phyloP scores from a whole-genome alignment of 2,797 vertebrate species.

The Hydrocynus forskahlii region DNA sequence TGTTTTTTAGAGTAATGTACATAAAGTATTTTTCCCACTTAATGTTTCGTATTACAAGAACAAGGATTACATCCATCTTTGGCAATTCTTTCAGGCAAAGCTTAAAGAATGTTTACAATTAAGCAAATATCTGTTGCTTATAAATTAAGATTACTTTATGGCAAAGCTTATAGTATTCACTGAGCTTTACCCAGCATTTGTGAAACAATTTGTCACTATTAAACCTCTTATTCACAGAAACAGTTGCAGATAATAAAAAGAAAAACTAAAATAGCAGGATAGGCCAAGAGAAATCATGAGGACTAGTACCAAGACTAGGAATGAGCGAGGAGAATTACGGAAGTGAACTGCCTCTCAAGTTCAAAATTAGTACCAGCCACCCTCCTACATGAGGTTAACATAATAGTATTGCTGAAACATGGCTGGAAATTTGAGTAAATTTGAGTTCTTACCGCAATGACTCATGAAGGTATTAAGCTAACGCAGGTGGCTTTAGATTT shows the following conservation, averaged over 20 bases:
- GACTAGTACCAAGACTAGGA: background rate
- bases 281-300: background rate
- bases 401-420: background rate
- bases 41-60: too few species aligned
- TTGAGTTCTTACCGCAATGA: background rate
- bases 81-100: background rate
- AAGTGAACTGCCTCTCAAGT: background rate
- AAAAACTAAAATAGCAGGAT: background rate
- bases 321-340: background rate
- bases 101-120: background rate
- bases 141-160: background rate
- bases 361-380: background rate
- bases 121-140: background rate
- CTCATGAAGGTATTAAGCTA: background rate
- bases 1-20: background rate
- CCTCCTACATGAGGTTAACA: background rate
- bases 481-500: background rate
- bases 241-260: conserved; percentile 1
- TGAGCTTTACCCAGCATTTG: background rate
- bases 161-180: background rate
- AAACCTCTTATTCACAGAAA: background rate
- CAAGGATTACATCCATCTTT: background rate
- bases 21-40: too few species aligned
- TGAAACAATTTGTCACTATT: background rate
- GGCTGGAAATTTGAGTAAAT: background rate